Conservation (phyloP, 2,113 vertebrate species). For the Ranitomeya variabilis region DNA sequence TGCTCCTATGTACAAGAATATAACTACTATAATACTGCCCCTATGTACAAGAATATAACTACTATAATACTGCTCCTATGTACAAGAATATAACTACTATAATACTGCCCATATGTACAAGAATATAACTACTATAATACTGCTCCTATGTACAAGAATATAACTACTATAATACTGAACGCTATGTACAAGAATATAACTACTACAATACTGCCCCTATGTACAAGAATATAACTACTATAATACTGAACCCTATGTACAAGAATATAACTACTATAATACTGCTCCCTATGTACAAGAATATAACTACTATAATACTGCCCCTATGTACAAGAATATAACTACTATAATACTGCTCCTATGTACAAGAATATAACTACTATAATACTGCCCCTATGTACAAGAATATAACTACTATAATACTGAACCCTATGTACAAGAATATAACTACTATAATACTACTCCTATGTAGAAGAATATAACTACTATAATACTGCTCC, state of each 20-base stretch:
- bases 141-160: neutral
- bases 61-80: neutral
- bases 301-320: no score
- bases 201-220: neutral
- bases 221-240: no score
- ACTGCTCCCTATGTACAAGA: no score
- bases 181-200: constrained; percentile 2
- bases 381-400: no score
- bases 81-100: constrained; percentile 6
- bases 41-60: neutral
- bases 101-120: neutral
- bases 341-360: no score
- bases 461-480: constrained; percentile 2
- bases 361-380: no score
- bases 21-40: neutral
- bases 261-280: no score
- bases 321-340: no score
- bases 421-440: neutral
- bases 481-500: constrained; percentile 4
- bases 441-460: constrained; percentile 11
- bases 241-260: no score
- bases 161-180: neutral
- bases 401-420: neutral
- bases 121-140: constrained; percentile 9
- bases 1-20: neutral